A percentile compares a stretch with the other conserved stretches of the same genome.
phyloP scores from a whole-genome alignment of 2,797 vertebrate genomes.

The Pseudopleuronectes americanus region DNA sequence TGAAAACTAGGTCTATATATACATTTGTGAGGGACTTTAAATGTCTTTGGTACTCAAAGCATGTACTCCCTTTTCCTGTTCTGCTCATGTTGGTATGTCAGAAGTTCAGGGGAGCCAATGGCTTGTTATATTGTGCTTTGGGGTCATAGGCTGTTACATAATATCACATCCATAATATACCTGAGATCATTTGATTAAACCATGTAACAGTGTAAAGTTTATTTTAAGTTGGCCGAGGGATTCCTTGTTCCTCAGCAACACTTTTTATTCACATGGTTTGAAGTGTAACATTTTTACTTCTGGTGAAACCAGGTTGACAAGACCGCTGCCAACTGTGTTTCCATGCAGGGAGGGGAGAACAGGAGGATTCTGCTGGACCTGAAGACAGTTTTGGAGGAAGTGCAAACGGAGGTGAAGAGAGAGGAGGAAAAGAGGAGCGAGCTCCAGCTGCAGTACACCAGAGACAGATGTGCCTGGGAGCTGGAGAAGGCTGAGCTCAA shows the following conservation, averaged over 20 bases:
- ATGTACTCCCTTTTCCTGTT: background rate
- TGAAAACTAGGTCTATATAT: background rate
- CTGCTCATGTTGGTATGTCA: no score
- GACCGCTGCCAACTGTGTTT: slow-evolving; percentile 26
- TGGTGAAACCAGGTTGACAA: slow-evolving; percentile 13
- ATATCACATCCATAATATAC: no score
- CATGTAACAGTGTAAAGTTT: no score
- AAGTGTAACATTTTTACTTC: background rate
- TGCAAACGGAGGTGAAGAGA: slow-evolving; percentile 81
- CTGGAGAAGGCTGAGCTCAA: slow-evolving; percentile 83
- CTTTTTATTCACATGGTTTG: background rate
- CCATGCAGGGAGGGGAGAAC: slow-evolving; percentile 81
- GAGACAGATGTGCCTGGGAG: slow-evolving; percentile 83
- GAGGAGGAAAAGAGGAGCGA: slow-evolving; percentile 81
- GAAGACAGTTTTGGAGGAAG: slow-evolving; percentile 80
- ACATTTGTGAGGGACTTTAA: background rate
- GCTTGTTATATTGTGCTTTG: background rate
- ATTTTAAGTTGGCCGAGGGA: no score
- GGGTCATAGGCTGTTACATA: no score
- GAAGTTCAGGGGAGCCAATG: no score
- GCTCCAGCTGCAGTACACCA: slow-evolving; percentile 82
- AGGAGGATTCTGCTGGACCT: slow-evolving; percentile 81
- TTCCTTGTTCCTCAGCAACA: background rate
- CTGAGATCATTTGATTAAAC: no score
- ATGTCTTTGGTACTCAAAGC: background rate